phyloP scores from a whole-genome alignment of 2,797 vertebrate genomes.

The Notamacropus eugenii region DNA sequence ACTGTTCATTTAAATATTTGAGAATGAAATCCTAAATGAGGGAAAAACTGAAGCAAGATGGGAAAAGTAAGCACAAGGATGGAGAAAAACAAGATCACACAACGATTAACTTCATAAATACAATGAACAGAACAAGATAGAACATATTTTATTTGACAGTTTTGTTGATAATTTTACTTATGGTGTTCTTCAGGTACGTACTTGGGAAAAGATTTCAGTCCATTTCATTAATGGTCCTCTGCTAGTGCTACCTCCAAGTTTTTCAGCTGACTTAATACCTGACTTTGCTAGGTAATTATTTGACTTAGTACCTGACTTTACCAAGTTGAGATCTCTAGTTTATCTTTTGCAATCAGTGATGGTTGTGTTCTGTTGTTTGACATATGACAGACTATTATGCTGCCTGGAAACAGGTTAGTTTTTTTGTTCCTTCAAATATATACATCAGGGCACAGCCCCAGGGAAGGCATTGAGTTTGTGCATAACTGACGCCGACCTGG shows the following conservation, averaged over 20 bases:
- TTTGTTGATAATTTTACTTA: not conserved
- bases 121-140: not conserved
- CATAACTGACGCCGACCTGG: constrained; percentile 88
- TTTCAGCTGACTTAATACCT: constrained; percentile 71
- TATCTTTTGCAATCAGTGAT: constrained; percentile 91
- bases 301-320: constrained; percentile 72
- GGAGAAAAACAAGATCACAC: not conserved
- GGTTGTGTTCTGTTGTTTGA: constrained; percentile 83
- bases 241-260: constrained; percentile 36
- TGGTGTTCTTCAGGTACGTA: constrained; percentile 5
- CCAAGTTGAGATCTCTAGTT: constrained; percentile 72
- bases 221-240: constrained; percentile 19
- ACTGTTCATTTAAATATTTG: not conserved
- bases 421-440: constrained; percentile 91
- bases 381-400: constrained; percentile 88
- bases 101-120: not conserved
- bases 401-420: constrained; percentile 87
- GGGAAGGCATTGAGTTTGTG: constrained; percentile 84
- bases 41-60: not conserved
- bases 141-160: not conserved
- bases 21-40: constrained; percentile 27
- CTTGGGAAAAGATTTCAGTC: constrained; percentile 25
- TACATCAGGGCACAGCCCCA: constrained; percentile 86
- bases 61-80: not conserved
- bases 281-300: constrained; percentile 75